These are phyloP conservation scores for Epizoanthus stellaris DNA, from an alignment of 92 coral and sea anemone genomes.

Conservation along the genomic window DNA sequence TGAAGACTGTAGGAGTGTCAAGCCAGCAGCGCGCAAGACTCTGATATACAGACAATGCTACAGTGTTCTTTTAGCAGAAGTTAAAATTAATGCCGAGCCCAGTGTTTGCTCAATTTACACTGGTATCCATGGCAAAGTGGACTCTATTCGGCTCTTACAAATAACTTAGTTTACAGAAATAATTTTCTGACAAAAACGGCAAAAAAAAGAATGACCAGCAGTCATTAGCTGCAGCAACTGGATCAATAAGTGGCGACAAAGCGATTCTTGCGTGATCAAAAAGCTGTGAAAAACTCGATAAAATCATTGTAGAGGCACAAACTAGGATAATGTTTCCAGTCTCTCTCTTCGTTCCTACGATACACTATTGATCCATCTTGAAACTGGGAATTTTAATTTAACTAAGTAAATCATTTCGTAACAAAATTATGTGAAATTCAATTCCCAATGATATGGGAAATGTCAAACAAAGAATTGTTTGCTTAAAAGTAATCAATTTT, in stretches of 20 bases:
- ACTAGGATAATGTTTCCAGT: background rate
- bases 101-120: slow-evolving; percentile 1
- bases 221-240: slow-evolving; percentile 1
- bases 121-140: slow-evolving; percentile 21
- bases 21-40: background rate
- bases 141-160: background rate
- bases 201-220: background rate
- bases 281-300: background rate
- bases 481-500: slow-evolving; percentile 11
- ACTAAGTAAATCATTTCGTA: slow-evolving; percentile 33
- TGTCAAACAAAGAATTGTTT: slow-evolving; percentile 14
- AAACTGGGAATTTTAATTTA: slow-evolving; percentile 28
- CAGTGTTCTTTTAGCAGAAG: background rate
- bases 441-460: slow-evolving; percentile 1
- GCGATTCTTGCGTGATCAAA: too few relatives aligned
- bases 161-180: slow-evolving; percentile 7
- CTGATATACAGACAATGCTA: background rate
- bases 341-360: slow-evolving; percentile 22
- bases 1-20: background rate
- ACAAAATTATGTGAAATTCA: slow-evolving; percentile 8
- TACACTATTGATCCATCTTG: slow-evolving; percentile 10
- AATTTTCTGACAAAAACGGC: slow-evolving; percentile 17
- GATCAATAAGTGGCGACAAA: background rate
- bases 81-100: background rate
- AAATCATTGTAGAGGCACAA: background rate